Conservation (phyloP, 2,113 vertebrate species). For the Charina bottae region DNA sequence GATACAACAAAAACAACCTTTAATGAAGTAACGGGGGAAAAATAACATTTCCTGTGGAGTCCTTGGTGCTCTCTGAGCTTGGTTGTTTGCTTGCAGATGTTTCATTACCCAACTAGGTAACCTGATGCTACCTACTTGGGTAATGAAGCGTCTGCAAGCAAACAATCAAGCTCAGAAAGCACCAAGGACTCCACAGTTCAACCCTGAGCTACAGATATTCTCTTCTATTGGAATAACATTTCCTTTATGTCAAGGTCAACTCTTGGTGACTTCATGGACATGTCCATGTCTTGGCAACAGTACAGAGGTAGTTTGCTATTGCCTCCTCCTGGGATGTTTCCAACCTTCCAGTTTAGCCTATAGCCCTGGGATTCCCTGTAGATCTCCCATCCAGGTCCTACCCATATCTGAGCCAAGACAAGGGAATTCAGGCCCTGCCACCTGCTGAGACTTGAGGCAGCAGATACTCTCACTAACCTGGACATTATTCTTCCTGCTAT, state of each 20-base stretch:
- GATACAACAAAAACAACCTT: slow-evolving; percentile 15
- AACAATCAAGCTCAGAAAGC: neutral
- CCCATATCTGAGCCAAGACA: neutral
- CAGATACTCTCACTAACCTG: neutral
- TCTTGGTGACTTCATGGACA: neutral
- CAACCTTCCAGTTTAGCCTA: neutral
- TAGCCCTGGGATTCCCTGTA: neutral
- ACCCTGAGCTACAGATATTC: neutral
- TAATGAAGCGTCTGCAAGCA: neutral
- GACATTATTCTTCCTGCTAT: neutral
- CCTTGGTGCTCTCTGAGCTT: neutral
- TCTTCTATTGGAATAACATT: neutral
- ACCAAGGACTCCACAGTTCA: neutral
- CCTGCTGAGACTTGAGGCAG: neutral
- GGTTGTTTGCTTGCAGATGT: neutral
- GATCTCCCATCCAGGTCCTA: neutral
- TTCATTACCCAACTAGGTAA: neutral
- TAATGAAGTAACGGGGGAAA: slow-evolving; percentile 11
- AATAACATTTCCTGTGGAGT: neutral
- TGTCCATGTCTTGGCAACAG: neutral
- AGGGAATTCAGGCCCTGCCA: neutral
- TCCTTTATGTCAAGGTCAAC: neutral
- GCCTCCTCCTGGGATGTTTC: neutral
- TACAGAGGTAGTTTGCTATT: neutral
- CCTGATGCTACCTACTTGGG: neutral